Evolutionary conservation across 2,797 vertebrate species (phyloP).

Genomic region (Typhlichthys eigenmanni): DNA sequence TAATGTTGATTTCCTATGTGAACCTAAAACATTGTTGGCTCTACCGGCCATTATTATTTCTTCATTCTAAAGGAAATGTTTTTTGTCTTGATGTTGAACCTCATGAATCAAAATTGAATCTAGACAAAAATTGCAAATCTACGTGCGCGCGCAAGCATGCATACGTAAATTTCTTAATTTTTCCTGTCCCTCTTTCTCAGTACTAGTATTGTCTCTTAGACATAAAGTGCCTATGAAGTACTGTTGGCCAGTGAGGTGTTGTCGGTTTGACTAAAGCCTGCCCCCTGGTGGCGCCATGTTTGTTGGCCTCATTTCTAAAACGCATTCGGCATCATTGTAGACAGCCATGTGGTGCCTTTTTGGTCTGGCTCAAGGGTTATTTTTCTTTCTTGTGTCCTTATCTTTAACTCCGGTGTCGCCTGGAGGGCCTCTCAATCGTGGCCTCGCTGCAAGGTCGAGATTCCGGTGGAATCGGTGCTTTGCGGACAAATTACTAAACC

Average conservation of each 20-base stretch:
- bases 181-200: no score
- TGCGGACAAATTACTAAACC: no score
- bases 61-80: neutral
- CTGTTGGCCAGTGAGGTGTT: neutral
- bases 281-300: neutral
- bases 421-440: neutral
- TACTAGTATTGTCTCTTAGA: slow-evolving; percentile 15
- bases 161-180: no score
- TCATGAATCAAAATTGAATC: neutral
- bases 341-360: slow-evolving; percentile 43
- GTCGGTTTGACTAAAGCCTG: no score
- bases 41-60: neutral
- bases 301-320: slow-evolving; percentile 7
- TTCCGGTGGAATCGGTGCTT: no score
- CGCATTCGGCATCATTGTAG: slow-evolving; percentile 13
- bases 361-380: no score
- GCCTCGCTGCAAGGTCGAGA: no score
- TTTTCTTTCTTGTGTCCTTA: neutral
- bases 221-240: slow-evolving; percentile 63
- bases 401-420: neutral
- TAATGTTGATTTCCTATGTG: neutral
- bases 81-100: neutral
- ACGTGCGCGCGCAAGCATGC: no score
- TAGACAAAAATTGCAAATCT: neutral
- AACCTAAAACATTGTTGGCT: neutral